Base-by-base conservation (phyloP, 1,140 invertebrate genomes). In the Triops longicaudatus region DNA sequence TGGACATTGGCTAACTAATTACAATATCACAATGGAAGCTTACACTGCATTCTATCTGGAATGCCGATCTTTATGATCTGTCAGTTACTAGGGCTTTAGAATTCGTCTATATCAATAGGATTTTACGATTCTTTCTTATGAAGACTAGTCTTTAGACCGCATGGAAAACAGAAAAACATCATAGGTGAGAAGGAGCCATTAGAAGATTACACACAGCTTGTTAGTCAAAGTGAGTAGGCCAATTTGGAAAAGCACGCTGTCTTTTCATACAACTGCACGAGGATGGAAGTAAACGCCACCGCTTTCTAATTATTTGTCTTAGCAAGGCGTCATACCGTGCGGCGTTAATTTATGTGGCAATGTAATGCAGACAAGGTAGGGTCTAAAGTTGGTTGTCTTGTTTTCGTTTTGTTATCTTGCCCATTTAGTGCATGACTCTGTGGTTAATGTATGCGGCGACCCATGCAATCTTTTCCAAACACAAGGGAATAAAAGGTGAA, bases 391-490 rank as follows among this genome's bases (percentile, higher is more conserved):
- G 50, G 22, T 63, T n/a, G 50, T 63, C 22, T 63, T 63, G 50
- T 22, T 63, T 22, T 63, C 50, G 10, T 63, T 63, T 63, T 63
- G 50, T 22, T 63, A 10, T 63, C 50, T 63, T 63, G 50, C 14
- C 50, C 22, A 63, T 63, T 63, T 63, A 63, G 50, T 63, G 50
- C 50, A 63, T 63, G 50, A 63, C 50, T 63, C 50, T 17, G 31
- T 37, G 50, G 50, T 63, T 63, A 63, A 63, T 63, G 14, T 63
- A 63, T 63, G 50, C 50, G 50, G 50, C 50, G 50, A 63, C 50
- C 50, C 11, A 63, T n/a, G 50, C 14, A 63, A 63, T n/a, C 17
- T 63, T 22, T 63, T 37, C 31, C 31, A 37, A 37, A 37, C 31
- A 37, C 2, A 37, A 37, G 31, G 10, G 22, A 22, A 63, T n/a